Percentiles rank a stretch among this genome's conserved stretches.
Evolutionary conservation across 1,140 invertebrate species (phyloP).

Genomic region (Zaprionus vittiger): DNA sequence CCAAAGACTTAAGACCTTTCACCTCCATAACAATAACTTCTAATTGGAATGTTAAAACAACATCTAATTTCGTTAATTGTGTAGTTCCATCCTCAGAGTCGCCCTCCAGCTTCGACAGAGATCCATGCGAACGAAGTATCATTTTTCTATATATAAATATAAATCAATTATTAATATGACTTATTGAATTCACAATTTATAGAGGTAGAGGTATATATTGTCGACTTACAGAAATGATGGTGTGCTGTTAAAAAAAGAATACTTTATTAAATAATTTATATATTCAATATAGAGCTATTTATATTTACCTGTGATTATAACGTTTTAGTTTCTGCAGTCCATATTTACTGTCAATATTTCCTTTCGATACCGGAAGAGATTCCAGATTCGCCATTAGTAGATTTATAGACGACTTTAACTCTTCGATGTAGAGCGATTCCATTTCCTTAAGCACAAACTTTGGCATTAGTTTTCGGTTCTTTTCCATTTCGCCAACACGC

Average conservation of each 20-base stretch:
- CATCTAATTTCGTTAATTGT: conserved; percentile 97
- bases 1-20: conserved; percentile 97
- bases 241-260: conserved; percentile 58
- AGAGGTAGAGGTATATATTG: too few species aligned
- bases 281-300: not conserved
- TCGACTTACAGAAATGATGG: conserved; percentile 82
- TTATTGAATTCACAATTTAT: not conserved
- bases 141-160: conserved; percentile 62
- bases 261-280: conserved; percentile 1
- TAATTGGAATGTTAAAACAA: conserved; percentile 97
- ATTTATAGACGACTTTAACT: conserved; percentile 98
- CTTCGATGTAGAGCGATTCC: conserved; percentile 99
- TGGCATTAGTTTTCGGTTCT: conserved; percentile 99
- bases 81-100: conserved; percentile 96
- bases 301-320: conserved; percentile 95
- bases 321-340: conserved; percentile 97
- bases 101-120: conserved; percentile 94
- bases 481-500: conserved; percentile 98
- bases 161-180: not conserved
- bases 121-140: conserved; percentile 93
- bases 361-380: conserved; percentile 98
- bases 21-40: conserved; percentile 99
- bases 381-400: conserved; percentile 99
- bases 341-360: conserved; percentile 98
- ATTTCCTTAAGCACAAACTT: conserved; percentile 99